Conservation (phyloP, 2,113 vertebrate species). For the Lophius piscatorius region DNA sequence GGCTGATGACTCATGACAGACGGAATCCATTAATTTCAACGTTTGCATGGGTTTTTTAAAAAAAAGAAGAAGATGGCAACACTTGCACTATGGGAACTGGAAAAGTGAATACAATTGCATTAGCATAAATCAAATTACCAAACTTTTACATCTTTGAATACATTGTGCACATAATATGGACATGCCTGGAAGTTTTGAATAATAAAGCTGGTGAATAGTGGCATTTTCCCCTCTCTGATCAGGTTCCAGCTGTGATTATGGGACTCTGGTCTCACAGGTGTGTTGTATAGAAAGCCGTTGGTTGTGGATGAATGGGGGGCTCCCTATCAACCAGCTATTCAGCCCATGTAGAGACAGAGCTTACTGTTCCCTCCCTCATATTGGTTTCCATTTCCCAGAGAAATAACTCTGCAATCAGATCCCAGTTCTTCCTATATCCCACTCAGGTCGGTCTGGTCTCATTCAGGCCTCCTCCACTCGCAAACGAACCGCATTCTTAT, state of each 20-base stretch:
- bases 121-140: slow-evolving; percentile 67
- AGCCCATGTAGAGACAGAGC: slow-evolving; percentile 56
- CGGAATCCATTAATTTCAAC: slow-evolving; percentile 57
- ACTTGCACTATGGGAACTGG: slow-evolving; percentile 23
- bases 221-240: slow-evolving; percentile 40
- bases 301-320: slow-evolving; percentile 65
- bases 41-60: slow-evolving; percentile 56
- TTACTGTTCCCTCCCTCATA: slow-evolving; percentile 66
- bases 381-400: slow-evolving; percentile 70
- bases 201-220: slow-evolving; percentile 28
- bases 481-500: slow-evolving; percentile 57
- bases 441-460: slow-evolving; percentile 54
- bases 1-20: slow-evolving; percentile 31
- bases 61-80: slow-evolving; percentile 26
- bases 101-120: slow-evolving; percentile 49
- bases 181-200: slow-evolving; percentile 44
- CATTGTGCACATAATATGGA: slow-evolving; percentile 28
- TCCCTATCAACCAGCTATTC: slow-evolving; percentile 61
- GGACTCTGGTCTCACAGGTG: slow-evolving; percentile 59
- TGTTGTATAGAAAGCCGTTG: slow-evolving; percentile 69
- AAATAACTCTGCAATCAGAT: slow-evolving; percentile 75
- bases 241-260: slow-evolving; percentile 59
- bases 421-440: slow-evolving; percentile 61
- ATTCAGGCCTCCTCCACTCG: slow-evolving; percentile 30
- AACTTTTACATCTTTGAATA: slow-evolving; percentile 56